These are phyloP conservation scores for Dendrolimus houi DNA, from an alignment of 2,888 invertebrate species.

Conservation along the genomic window DNA sequence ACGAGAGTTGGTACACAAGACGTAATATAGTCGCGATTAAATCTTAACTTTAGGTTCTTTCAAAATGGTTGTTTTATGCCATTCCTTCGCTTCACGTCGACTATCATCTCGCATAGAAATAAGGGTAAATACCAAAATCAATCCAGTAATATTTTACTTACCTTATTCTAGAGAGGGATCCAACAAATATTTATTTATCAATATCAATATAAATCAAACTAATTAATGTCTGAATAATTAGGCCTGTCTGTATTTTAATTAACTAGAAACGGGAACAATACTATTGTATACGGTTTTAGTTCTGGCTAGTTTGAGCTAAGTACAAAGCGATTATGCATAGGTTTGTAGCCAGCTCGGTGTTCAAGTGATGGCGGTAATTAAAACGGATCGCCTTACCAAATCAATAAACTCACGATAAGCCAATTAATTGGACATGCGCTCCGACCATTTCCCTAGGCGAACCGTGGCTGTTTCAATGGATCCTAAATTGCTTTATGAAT, in stretches of 20 bases:
- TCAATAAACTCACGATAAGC: constrained; percentile 71
- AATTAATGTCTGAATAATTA: background rate
- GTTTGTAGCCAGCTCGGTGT: constrained; percentile 51
- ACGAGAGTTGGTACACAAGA: no score
- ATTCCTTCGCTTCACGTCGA: no score
- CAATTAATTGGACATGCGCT: constrained; percentile 68
- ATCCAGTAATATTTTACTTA: no score
- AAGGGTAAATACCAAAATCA: no score
- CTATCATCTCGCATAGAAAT: no score
- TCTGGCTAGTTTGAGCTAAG: background rate
- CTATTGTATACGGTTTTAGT: background rate
- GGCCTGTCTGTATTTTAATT: background rate
- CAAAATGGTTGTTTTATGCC: background rate
- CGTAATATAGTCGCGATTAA: background rate
- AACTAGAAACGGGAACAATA: background rate
- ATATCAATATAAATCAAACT: no score
- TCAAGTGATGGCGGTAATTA: constrained; percentile 71
- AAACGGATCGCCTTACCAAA: constrained; percentile 73
- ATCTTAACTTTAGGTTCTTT: background rate
- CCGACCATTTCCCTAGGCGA: constrained; percentile 41
- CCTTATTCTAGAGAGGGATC: no score
- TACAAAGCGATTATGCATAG: background rate
- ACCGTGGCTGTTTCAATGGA: constrained; percentile 31
- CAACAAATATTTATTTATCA: background rate
- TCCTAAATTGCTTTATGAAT: constrained; percentile 10